Conservation (phyloP, 2,797 vertebrate genomes). For the Lepus townsendii region DNA sequence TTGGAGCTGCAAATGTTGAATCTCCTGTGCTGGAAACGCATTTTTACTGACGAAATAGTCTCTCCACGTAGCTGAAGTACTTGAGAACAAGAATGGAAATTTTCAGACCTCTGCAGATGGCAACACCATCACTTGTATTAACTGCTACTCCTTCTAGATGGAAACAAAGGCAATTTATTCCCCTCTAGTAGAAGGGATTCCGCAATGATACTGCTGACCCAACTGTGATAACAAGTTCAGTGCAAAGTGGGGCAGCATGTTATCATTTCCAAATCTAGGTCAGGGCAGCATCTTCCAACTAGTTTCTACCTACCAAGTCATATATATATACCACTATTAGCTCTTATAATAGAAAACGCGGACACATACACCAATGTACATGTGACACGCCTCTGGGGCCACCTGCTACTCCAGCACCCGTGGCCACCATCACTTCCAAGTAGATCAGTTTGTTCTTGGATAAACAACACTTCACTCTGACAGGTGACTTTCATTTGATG, state of each 20-base stretch:
- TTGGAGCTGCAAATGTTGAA: slow-evolving; percentile 50
- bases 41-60: slow-evolving; percentile 54
- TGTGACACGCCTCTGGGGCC: too few species aligned
- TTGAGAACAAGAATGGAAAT: slow-evolving; percentile 43
- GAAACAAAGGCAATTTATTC: slow-evolving; percentile 50
- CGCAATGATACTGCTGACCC: slow-evolving; percentile 62
- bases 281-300: slow-evolving; percentile 71
- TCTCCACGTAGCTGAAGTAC: background rate
- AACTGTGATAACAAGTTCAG: slow-evolving; percentile 62
- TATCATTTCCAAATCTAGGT: slow-evolving; percentile 73
- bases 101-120: slow-evolving; percentile 15
- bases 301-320: slow-evolving; percentile 38
- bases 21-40: background rate
- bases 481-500: slow-evolving; percentile 31
- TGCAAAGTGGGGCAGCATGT: slow-evolving; percentile 67
- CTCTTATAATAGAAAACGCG: slow-evolving; percentile 44
- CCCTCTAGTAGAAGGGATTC: background rate
- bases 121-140: slow-evolving; percentile 47
- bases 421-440: background rate
- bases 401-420: background rate
- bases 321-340: background rate
- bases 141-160: slow-evolving; percentile 4
- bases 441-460: background rate
- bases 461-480: background rate
- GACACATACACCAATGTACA: background rate